These are phyloP conservation scores for Lanius ludovicianus DNA, from an alignment of 2,113 vertebrate species.

Conservation along the genomic window DNA sequence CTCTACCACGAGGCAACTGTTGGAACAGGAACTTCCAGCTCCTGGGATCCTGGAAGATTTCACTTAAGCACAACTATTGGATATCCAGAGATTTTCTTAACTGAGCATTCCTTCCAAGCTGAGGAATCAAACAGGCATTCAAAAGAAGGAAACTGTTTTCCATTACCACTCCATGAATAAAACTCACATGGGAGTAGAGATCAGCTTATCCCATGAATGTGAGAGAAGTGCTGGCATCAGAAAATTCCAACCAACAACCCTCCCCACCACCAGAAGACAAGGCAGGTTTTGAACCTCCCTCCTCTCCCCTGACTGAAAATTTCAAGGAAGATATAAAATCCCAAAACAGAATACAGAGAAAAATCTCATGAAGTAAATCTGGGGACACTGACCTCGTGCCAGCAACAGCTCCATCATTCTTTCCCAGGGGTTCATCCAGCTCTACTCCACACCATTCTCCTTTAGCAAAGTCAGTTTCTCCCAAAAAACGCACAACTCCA, in stretches of 20 bases:
- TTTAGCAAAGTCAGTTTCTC: conserved; percentile 98
- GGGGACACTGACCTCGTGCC: conserved; percentile 85
- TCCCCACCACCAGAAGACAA: neutral
- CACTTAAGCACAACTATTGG: neutral
- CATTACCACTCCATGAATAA: neutral
- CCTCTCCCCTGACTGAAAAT: neutral
- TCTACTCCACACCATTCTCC: conserved; percentile 99
- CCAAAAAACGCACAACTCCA: conserved; percentile 94
- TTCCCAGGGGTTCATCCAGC: conserved; percentile 94
- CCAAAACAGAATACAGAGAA: neutral
- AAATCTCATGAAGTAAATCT: neutral
- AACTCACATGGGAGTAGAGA: neutral
- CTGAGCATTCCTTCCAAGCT: neutral
- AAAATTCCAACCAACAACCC: neutral
- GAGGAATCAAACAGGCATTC: neutral
- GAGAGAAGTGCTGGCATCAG: neutral
- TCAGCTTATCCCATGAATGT: neutral
- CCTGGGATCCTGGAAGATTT: neutral
- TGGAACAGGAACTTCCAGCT: neutral
- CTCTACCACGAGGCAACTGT: neutral
- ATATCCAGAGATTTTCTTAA: neutral
- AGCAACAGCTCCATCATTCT: conserved; percentile 96
- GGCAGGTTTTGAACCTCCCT: neutral
- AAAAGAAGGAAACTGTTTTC: neutral
- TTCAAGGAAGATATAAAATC: neutral